Evolutionary conservation across 2,113 vertebrate species (phyloP).

Genomic region (Elachura formosa): DNA sequence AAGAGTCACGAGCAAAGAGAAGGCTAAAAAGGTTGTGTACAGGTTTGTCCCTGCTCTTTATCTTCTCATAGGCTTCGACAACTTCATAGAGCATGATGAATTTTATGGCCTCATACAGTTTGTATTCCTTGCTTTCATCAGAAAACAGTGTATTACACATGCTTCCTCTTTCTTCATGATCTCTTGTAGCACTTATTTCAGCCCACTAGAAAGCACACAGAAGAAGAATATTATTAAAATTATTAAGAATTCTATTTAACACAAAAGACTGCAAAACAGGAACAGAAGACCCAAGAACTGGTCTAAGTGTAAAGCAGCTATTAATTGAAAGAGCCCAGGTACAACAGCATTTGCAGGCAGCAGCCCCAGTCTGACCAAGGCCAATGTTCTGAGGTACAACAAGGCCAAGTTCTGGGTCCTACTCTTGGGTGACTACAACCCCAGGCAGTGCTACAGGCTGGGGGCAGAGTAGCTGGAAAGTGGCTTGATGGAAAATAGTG

Average conservation of each 20-base stretch:
- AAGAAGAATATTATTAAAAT: background rate
- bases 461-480: background rate
- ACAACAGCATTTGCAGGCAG: background rate
- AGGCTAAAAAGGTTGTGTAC: constrained; percentile 63
- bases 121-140: constrained; percentile 70
- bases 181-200: constrained; percentile 70
- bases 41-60: constrained; percentile 44
- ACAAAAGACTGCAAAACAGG: background rate
- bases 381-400: background rate
- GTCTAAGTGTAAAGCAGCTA: background rate
- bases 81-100: constrained; percentile 81
- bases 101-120: constrained; percentile 77
- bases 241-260: background rate
- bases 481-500: no score
- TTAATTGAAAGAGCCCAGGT: background rate
- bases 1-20: constrained; percentile 75
- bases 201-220: constrained; percentile 68
- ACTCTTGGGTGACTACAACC: background rate
- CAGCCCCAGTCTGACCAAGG: background rate
- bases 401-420: background rate
- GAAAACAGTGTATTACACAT: constrained; percentile 73
- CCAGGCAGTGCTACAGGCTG: background rate
- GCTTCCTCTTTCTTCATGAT: constrained; percentile 65
- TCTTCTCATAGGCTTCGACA: constrained; percentile 71
- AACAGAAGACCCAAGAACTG: background rate